Evolutionary conservation across 1,140 invertebrate species (phyloP).

Genomic region (Lepidotrigona ventralis): DNA sequence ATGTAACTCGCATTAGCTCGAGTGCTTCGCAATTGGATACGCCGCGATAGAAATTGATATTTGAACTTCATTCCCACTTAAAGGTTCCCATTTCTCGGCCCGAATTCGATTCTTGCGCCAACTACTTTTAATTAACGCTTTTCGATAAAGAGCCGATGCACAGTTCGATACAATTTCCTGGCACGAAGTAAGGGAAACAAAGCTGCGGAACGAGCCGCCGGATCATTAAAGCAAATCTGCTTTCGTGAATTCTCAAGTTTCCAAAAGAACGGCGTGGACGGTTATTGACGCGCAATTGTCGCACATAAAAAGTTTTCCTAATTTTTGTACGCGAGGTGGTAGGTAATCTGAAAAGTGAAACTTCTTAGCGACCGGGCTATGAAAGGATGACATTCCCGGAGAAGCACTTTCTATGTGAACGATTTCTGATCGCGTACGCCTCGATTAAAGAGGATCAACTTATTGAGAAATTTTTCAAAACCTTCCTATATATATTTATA

Average conservation of each 20-base stretch:
- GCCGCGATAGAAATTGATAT: neutral
- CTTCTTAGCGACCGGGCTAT: neutral
- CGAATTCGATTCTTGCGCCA: neutral
- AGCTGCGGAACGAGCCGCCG: neutral
- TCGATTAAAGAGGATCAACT: neutral
- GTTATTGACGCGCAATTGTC: neutral
- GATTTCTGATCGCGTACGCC: neutral
- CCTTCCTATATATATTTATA: no score
- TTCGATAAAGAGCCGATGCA: neutral
- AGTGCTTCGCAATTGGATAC: neutral
- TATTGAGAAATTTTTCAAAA: neutral
- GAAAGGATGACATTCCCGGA: neutral
- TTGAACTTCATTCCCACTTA: neutral
- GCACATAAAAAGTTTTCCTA: neutral
- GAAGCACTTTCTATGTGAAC: neutral
- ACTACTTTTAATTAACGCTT: neutral
- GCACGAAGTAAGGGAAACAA: neutral
- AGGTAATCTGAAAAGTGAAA: neutral
- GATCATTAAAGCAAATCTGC: neutral
- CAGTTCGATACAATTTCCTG: neutral
- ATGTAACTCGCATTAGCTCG: neutral
- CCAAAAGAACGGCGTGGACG: neutral
- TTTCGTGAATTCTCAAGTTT: slow-evolving; percentile 12
- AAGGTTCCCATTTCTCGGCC: neutral
- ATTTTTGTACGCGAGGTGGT: neutral